These are phyloP conservation scores for Schlechtendalia chinensis DNA, from an alignment of 1,140 invertebrate species.

Conservation along the genomic window DNA sequence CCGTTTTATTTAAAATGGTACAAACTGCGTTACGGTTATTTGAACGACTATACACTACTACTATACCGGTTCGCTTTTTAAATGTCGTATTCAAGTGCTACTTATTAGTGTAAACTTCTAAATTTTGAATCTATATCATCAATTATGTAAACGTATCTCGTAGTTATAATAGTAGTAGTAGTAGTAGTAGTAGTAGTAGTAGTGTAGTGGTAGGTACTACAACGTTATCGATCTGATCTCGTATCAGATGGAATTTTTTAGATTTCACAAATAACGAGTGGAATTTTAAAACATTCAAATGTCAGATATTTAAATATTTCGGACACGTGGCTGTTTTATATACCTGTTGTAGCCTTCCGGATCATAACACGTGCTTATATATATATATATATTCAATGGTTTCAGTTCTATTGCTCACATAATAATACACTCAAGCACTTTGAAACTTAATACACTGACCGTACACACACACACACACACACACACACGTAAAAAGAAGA, in stretches of 20 bases:
- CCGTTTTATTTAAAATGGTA: background rate
- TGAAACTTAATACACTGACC: conserved; percentile 21
- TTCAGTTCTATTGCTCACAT: background rate
- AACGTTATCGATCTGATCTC: background rate
- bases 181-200: background rate
- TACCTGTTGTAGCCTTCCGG: background rate
- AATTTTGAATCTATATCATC: conserved; percentile 25
- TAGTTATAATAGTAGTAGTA: background rate
- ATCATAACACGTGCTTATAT: background rate
- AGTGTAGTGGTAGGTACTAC: background rate
- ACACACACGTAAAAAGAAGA: background rate
- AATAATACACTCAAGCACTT: background rate
- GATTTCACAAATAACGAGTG: background rate
- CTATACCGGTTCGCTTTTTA: background rate
- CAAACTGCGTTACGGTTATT: background rate
- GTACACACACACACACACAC: background rate
- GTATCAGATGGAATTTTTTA: background rate
- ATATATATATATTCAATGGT: too few relatives aligned
- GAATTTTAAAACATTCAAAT: conserved; percentile 10
- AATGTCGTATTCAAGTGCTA: background rate
- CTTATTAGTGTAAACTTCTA: conserved; percentile 35
- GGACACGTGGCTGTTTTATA: background rate
- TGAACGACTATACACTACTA: background rate
- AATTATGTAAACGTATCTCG: background rate
- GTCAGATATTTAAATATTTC: conserved; percentile 1